Conservation (phyloP, 2,113 vertebrate species). For the Symphodus melops region DNA sequence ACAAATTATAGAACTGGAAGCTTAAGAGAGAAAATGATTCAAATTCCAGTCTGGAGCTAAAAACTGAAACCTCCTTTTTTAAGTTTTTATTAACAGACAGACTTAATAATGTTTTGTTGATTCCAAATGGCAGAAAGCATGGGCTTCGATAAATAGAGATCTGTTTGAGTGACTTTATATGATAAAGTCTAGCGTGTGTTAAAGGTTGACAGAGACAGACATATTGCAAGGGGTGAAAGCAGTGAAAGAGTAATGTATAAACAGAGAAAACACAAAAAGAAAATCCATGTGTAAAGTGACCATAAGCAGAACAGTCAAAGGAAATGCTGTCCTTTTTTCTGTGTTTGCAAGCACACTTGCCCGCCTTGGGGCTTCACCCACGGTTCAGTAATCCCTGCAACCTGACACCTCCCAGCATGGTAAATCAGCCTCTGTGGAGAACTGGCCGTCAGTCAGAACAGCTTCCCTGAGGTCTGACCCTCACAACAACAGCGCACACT, state of each 20-base stretch:
- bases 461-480: constrained; percentile 38
- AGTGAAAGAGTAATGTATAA: neutral
- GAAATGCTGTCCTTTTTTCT: constrained; percentile 2
- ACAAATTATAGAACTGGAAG: too few relatives aligned
- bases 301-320: neutral
- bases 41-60: too few relatives aligned
- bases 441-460: constrained; percentile 50
- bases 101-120: too few relatives aligned
- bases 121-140: too few relatives aligned
- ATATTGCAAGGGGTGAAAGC: neutral
- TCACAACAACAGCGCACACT: constrained; percentile 19
- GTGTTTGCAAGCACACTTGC: constrained; percentile 30
- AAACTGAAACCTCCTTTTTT: too few relatives aligned
- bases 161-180: too few relatives aligned
- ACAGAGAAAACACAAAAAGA: neutral
- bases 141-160: too few relatives aligned
- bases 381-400: constrained; percentile 62
- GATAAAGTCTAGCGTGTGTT: too few relatives aligned
- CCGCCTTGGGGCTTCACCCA: constrained; percentile 34
- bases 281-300: neutral
- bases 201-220: neutral
- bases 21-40: too few relatives aligned
- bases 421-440: constrained; percentile 60
- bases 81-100: too few relatives aligned
- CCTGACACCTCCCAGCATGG: constrained; percentile 50